Conservation (phyloP, 1,140 invertebrate species). For the Gonatopus flavifemur region DNA sequence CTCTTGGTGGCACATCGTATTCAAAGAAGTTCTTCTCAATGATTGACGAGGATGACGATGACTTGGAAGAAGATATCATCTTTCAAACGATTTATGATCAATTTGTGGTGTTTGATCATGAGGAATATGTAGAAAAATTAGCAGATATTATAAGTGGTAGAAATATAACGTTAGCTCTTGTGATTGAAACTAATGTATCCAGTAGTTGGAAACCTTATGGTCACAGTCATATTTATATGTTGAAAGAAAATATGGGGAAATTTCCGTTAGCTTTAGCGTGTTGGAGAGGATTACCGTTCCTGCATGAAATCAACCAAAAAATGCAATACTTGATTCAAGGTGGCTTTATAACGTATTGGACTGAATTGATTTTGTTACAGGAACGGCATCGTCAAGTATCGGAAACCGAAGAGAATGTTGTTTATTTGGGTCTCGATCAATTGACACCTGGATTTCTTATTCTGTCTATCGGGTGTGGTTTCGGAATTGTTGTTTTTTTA, state of each 20-base stretch:
- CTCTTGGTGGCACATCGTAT: conserved; percentile 23
- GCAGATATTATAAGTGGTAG: conserved; percentile 25
- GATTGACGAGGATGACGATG: not conserved
- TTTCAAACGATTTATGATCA: conserved; percentile 15
- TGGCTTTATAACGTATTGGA: conserved; percentile 34
- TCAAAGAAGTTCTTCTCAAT: conserved; percentile 18
- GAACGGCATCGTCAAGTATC: too few species aligned
- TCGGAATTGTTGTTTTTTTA: too few species aligned
- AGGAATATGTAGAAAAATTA: conserved; percentile 19
- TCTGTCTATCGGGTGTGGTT: too few species aligned
- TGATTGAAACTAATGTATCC: conserved; percentile 39
- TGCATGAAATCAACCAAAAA: conserved; percentile 26
- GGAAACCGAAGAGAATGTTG: too few species aligned
- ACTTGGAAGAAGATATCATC: not conserved
- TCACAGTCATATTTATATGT: conserved; percentile 23
- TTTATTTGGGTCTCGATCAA: too few species aligned
- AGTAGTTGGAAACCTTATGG: conserved; percentile 7
- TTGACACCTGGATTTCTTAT: too few species aligned
- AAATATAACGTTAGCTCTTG: conserved; percentile 30
- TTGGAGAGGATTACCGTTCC: conserved; percentile 36
- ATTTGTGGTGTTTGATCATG: conserved; percentile 27
- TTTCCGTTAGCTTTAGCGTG: conserved; percentile 41
- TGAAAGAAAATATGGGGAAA: conserved; percentile 36
- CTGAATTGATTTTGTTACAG: not conserved
- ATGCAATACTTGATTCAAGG: conserved; percentile 23